Conservation (phyloP, 2,888 invertebrate genomes). For the Cactoblastis cactorum region DNA sequence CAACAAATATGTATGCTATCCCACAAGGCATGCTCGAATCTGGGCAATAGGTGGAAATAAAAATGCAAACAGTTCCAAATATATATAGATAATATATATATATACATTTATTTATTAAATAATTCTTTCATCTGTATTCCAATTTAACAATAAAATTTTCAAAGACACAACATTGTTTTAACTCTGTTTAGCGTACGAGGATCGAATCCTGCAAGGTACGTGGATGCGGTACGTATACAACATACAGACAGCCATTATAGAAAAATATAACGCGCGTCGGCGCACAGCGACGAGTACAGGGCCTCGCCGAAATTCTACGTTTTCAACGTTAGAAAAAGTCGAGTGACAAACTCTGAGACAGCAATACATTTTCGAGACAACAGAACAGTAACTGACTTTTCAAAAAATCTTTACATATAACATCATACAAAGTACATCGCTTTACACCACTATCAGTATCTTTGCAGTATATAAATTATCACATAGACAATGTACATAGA, state of each 20-base stretch:
- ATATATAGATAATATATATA: slow-evolving; percentile 50
- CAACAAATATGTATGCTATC: no score
- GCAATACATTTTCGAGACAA: no score
- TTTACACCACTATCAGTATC: slow-evolving; percentile 11
- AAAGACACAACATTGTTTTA: slow-evolving; percentile 79
- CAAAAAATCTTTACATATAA: background rate
- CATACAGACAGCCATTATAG: slow-evolving; percentile 36
- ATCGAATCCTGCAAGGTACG: slow-evolving; percentile 48
- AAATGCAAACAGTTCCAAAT: slow-evolving; percentile 71
- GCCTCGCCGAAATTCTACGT: background rate
- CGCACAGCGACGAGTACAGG: slow-evolving; percentile 2
- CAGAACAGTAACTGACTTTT: background rate
- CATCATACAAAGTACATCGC: slow-evolving; percentile 1
- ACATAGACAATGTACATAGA: slow-evolving; percentile 15
- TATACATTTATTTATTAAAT: slow-evolving; percentile 78
- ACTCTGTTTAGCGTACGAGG: slow-evolving; percentile 65
- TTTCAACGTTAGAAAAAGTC: slow-evolving; percentile 9
- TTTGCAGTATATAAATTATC: slow-evolving; percentile 13
- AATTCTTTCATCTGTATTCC: slow-evolving; percentile 77
- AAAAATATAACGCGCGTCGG: slow-evolving; percentile 42
- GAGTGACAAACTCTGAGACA: background rate
- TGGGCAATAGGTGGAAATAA: slow-evolving; percentile 31
- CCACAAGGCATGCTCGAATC: no score
- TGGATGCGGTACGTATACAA: slow-evolving; percentile 33
- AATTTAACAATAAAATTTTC: slow-evolving; percentile 80